Evolutionary conservation across 2,888 invertebrate genomes (phyloP), one percentile per base, ranked within the genome.

Genomic region (Callosobruchus maculatus): DNA sequence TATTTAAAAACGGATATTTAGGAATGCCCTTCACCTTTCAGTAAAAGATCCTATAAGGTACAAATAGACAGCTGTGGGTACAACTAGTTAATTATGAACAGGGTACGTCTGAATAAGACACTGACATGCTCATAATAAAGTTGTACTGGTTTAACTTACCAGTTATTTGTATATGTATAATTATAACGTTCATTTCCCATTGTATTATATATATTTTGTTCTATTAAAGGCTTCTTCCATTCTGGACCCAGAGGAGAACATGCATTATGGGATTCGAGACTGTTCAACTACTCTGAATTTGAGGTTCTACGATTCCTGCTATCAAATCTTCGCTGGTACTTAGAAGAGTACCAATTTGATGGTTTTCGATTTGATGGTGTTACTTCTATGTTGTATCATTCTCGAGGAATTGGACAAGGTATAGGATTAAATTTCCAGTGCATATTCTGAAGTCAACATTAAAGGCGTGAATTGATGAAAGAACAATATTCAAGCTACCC

Each of bases 351-450:
- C 85, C 92, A 93, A 71, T 99, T 99, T 86, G 99, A 99, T 89
- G 99, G 99, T 73, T 99, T 96, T 87, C 93, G 94, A 83, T 99
- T 99, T 88, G 99, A 99, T 88, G 99, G 99, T 0, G 98, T 99
- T 0, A 98, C 99, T 0, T 99, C 97, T 0, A 98, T 98, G 97
- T 85, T 99, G 84, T 99, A 99, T 87, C 99, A 99, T 88, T 95
- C 96, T 21, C 95, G 98, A 83, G 99, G 81, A 20, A 80, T 81
- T 67, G 80, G 79, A 20, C 81, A 81, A 77, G 81, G 68, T 68
- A 68, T 26, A 7, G 7, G 7, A 26, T 26, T 26, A 4, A 7
- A 26, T 26, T 26, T 4, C 26, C 7, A 26, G n/a, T 26, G 26
- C 26, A 26, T 26, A 26, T 26, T 2, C 7, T 26, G n/a, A n/a